Evolutionary conservation across 2,113 vertebrate genomes (phyloP).

Genomic region (Alethe diademata): DNA sequence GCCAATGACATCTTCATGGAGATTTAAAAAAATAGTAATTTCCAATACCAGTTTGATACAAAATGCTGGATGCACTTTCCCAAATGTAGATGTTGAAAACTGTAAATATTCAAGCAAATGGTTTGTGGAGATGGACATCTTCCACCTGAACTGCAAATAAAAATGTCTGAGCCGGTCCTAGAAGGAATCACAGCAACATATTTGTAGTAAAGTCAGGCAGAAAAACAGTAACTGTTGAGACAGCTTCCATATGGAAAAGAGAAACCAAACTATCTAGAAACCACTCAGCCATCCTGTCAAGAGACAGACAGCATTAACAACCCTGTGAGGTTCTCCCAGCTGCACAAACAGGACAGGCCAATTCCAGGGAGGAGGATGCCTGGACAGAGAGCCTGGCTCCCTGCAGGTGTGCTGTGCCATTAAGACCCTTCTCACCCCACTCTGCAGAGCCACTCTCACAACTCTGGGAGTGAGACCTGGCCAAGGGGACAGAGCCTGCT

Average conservation of each 20-base stretch:
- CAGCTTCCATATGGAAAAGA: neutral
- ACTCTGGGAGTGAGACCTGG: neutral
- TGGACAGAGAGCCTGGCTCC: neutral
- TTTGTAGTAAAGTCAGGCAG: neutral
- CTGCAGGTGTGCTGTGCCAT: neutral
- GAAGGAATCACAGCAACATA: neutral
- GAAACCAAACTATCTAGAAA: neutral
- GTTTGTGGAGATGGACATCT: neutral
- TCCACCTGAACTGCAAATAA: neutral
- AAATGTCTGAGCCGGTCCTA: neutral
- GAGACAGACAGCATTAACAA: neutral
- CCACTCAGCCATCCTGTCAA: neutral
- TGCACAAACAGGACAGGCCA: neutral
- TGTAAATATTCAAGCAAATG: neutral
- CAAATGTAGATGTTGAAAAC: neutral
- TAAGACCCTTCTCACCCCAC: neutral
- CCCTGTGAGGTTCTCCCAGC: neutral
- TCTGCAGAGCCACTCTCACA: neutral
- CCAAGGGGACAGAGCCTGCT: neutral
- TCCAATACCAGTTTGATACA: neutral
- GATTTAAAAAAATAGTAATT: neutral
- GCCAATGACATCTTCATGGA: neutral
- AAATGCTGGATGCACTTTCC: neutral
- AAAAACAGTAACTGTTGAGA: neutral
- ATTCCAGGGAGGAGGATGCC: neutral